phyloP scores from a whole-genome alignment of 1,140 invertebrate species.

The Conus betulinus region DNA sequence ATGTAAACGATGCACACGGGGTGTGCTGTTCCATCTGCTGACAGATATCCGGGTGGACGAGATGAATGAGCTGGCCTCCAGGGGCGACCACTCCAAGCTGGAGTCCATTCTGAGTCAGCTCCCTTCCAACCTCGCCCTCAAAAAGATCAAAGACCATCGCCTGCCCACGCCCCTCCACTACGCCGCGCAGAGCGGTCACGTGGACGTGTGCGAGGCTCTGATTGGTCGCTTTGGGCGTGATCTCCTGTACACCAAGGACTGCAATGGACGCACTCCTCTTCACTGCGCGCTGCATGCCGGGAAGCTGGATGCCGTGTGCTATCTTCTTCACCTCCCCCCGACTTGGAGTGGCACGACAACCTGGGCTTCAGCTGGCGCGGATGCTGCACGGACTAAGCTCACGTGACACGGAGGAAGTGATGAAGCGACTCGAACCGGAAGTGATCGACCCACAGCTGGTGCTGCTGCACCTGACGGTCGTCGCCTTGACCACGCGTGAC shows the following conservation, averaged over 20 bases:
- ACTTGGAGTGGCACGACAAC: constrained; percentile 38
- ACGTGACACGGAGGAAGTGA: constrained; percentile 38
- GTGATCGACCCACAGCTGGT: constrained; percentile 43
- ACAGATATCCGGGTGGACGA: constrained; percentile 32
- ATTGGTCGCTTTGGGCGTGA: constrained; percentile 50
- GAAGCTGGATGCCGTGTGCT: constrained; percentile 38
- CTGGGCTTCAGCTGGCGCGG: constrained; percentile 45
- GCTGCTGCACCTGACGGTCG: constrained; percentile 35
- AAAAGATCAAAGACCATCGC: constrained; percentile 26
- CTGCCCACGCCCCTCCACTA: constrained; percentile 50
- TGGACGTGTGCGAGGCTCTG: constrained; percentile 48
- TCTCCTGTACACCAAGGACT: constrained; percentile 45
- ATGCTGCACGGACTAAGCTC: constrained; percentile 38
- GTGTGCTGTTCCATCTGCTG: too few relatives aligned
- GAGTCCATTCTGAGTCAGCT: not conserved
- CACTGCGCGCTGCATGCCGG: constrained; percentile 49
- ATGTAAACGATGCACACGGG: too few relatives aligned
- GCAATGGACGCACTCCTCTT: constrained; percentile 44
- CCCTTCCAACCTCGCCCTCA: not conserved
- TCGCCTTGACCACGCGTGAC: constrained; percentile 30
- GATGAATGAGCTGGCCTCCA: constrained; percentile 26
- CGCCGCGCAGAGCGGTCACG: constrained; percentile 45
- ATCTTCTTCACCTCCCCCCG: constrained; percentile 51
- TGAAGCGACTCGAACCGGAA: constrained; percentile 39
- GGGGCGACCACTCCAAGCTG: constrained; percentile 23